A percentile compares a stretch with the other conserved stretches of the same genome.
Evolutionary conservation across 2,113 vertebrate genomes (phyloP).

Genomic region (Eulemur macaco): DNA sequence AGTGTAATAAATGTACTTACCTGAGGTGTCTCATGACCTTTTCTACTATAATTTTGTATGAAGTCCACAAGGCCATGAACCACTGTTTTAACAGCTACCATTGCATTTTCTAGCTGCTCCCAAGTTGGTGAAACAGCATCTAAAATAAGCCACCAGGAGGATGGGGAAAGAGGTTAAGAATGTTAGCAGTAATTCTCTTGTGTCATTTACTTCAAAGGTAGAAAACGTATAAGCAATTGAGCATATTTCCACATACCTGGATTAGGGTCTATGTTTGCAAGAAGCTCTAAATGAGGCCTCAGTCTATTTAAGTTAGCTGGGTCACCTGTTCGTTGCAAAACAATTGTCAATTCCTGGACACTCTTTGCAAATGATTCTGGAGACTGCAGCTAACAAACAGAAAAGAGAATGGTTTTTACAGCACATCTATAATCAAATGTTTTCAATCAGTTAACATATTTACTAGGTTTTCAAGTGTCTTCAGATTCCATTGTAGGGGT

Average conservation of each 20-base stretch:
- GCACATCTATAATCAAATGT: neutral
- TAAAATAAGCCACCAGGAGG: slow-evolving; percentile 77
- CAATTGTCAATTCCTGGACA: slow-evolving; percentile 97
- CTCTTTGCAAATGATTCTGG: slow-evolving; percentile 98
- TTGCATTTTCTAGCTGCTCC: slow-evolving; percentile 95
- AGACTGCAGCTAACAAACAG: slow-evolving; percentile 91
- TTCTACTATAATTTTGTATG: slow-evolving; percentile 97
- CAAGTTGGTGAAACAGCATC: slow-evolving; percentile 93
- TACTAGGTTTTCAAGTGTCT: slow-evolving; percentile 75
- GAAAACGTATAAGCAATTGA: slow-evolving; percentile 16
- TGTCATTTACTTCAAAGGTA: slow-evolving; percentile 9
- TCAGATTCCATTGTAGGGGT: slow-evolving; percentile 83
- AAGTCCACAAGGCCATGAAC: slow-evolving; percentile 97
- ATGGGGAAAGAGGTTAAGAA: neutral
- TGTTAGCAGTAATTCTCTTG: slow-evolving; percentile 28
- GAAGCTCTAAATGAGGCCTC: slow-evolving; percentile 93
- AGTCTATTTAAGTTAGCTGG: slow-evolving; percentile 96
- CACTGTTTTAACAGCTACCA: slow-evolving; percentile 95
- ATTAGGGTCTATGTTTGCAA: slow-evolving; percentile 97
- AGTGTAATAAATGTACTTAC: slow-evolving; percentile 79
- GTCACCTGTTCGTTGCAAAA: slow-evolving; percentile 96
- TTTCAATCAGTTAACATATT: neutral
- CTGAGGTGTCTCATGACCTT: slow-evolving; percentile 95
- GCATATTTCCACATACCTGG: slow-evolving; percentile 86
- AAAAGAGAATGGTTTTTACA: slow-evolving; percentile 8